Conservation (phyloP, 2,797 vertebrate species). For the Paramormyrops hopkinsi region DNA sequence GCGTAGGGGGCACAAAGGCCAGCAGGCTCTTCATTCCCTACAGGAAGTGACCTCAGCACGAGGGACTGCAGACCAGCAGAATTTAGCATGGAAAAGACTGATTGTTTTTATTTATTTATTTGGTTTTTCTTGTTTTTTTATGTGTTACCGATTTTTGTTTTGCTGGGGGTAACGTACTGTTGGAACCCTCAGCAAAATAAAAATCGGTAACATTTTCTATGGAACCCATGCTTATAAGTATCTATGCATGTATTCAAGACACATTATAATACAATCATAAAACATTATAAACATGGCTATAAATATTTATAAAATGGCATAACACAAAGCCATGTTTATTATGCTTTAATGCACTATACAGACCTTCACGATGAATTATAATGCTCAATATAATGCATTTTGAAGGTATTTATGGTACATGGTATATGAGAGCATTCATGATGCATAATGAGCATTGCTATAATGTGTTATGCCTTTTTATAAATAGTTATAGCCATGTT, state of each 20-base stretch:
- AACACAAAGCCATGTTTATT: not conserved
- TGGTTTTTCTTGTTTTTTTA: not conserved
- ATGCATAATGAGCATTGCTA: not conserved
- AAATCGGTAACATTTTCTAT: not conserved
- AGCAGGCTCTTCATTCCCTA: conserved; percentile 27
- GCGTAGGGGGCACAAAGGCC: conserved; percentile 31
- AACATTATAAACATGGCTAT: not conserved
- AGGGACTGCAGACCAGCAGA: conserved; percentile 27
- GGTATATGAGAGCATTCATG: not conserved
- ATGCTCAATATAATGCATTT: not conserved
- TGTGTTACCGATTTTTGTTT: not conserved
- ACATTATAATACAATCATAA: not conserved
- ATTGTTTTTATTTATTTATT: conserved; percentile 15
- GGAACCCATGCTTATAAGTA: not conserved
- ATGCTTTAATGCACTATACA: not conserved
- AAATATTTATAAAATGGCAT: not conserved
- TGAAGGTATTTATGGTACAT: not conserved
- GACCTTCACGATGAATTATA: not conserved
- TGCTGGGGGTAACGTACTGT: not conserved
- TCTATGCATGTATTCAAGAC: not conserved
- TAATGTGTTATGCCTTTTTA: not conserved
- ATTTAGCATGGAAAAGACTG: conserved; percentile 31
- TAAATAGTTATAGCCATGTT: not conserved
- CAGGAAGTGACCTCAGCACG: conserved; percentile 35
- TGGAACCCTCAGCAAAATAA: not conserved